These are phyloP conservation scores for Tetramorium alpestre DNA, from an alignment of 1,140 invertebrate genomes.

Conservation along the genomic window DNA sequence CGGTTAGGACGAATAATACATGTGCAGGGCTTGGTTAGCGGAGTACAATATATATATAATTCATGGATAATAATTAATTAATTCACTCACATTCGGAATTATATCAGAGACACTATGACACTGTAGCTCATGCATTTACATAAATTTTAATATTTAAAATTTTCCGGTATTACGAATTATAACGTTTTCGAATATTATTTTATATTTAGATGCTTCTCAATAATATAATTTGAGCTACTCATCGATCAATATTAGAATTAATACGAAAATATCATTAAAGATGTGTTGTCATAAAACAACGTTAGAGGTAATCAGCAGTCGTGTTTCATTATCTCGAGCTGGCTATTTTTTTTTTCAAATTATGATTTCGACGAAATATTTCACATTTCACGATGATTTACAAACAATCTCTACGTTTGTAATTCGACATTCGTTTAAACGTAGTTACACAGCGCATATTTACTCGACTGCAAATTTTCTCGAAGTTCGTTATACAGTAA, in stretches of 20 bases:
- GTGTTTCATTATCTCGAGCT: not conserved
- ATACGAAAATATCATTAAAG: not conserved
- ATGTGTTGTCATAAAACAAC: not conserved
- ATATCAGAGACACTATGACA: not conserved
- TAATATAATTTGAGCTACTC: not conserved
- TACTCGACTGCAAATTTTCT: constrained; percentile 3
- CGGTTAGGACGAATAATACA: not conserved
- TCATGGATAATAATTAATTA: constrained; percentile 29
- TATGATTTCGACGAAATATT: not conserved
- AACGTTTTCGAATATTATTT: not conserved
- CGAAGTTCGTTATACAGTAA: not conserved
- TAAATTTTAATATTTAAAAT: constrained; percentile 18
- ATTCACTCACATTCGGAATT: not conserved
- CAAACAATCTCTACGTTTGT: not conserved
- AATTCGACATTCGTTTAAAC: constrained; percentile 1
- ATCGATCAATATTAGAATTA: not conserved
- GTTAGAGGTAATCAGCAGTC: not conserved
- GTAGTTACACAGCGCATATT: not conserved
- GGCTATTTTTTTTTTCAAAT: not conserved
- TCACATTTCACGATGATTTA: not conserved
- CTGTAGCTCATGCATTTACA: not conserved
- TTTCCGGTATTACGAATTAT: not conserved
- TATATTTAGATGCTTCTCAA: not conserved
- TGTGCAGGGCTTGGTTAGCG: not conserved
- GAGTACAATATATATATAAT: constrained; percentile 26